Evolutionary conservation across 2,113 vertebrate species (phyloP).

Genomic region (Microcebus ravelobensis): DNA sequence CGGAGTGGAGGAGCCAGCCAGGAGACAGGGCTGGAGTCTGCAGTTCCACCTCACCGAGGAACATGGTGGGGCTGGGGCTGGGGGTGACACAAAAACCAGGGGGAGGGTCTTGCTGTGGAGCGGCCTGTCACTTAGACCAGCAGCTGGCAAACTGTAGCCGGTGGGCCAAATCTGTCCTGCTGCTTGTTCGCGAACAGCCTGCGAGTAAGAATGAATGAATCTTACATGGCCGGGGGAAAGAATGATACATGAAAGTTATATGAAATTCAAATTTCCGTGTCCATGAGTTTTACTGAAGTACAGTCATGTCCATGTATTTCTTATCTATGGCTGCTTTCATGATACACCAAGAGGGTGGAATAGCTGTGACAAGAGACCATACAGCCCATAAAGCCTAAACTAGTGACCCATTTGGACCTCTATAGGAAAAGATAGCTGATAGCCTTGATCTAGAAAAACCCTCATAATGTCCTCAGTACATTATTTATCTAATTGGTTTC

Average conservation of each 20-base stretch:
- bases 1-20: background rate
- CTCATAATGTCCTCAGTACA: background rate
- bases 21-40: background rate
- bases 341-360: background rate
- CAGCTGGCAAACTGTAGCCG: rapidly evolving
- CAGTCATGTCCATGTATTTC: background rate
- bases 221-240: background rate
- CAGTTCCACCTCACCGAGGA: background rate
- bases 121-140: no score
- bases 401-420: background rate
- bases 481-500: background rate
- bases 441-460: background rate
- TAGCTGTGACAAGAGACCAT: background rate
- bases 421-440: background rate
- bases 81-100: background rate
- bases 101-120: background rate
- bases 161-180: background rate
- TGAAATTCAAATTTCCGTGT: background rate
- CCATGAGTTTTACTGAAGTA: background rate
- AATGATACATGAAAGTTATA: background rate
- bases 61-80: rapidly evolving
- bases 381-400: background rate
- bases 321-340: background rate
- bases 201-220: background rate
- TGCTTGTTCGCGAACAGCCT: rapidly evolving